phyloP scores from a whole-genome alignment of 1,140 invertebrate genomes.

The Macrosteles quadrilineatus region DNA sequence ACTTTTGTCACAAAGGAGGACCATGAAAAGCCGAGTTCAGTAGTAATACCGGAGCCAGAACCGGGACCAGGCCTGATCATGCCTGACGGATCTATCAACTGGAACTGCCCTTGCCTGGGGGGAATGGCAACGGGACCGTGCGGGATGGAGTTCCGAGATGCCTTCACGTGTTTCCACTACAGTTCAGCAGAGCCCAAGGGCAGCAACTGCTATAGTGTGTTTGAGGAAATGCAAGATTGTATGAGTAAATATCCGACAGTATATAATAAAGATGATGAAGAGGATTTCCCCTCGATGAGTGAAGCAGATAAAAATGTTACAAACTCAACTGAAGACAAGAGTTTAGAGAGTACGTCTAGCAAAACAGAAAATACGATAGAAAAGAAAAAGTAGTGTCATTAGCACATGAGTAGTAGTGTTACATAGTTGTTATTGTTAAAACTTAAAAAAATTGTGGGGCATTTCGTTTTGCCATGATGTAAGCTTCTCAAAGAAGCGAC shows the following conservation, averaged over 20 bases:
- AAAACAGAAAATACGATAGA: neutral
- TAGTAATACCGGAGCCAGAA: slow-evolving; percentile 71
- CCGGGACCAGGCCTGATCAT: slow-evolving; percentile 78
- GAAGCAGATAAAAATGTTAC: slow-evolving; percentile 30
- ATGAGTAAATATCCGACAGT: slow-evolving; percentile 86
- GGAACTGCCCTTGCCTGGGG: slow-evolving; percentile 95
- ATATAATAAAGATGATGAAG: slow-evolving; percentile 66
- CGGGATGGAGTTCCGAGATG: slow-evolving; percentile 87
- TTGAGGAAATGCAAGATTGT: slow-evolving; percentile 90
- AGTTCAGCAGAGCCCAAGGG: slow-evolving; percentile 63
- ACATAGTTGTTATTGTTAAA: slow-evolving; percentile 11
- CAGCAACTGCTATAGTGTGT: slow-evolving; percentile 83
- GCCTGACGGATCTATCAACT: slow-evolving; percentile 91
- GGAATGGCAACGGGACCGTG: slow-evolving; percentile 96
- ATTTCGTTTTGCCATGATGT: too few relatives aligned
- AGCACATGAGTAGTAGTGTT: neutral
- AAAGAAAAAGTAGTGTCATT: slow-evolving; percentile 3
- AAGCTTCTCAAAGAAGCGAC: too few relatives aligned
- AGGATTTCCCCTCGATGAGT: slow-evolving; percentile 48
- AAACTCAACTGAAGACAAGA: neutral
- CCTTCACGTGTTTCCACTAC: slow-evolving; percentile 95
- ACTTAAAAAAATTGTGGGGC: too few relatives aligned
- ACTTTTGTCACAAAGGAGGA: slow-evolving; percentile 84
- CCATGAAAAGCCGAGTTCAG: slow-evolving; percentile 67
- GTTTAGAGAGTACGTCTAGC: neutral